phyloP scores from a whole-genome alignment of 2,113 vertebrate genomes.

The Myocastor coypus region DNA sequence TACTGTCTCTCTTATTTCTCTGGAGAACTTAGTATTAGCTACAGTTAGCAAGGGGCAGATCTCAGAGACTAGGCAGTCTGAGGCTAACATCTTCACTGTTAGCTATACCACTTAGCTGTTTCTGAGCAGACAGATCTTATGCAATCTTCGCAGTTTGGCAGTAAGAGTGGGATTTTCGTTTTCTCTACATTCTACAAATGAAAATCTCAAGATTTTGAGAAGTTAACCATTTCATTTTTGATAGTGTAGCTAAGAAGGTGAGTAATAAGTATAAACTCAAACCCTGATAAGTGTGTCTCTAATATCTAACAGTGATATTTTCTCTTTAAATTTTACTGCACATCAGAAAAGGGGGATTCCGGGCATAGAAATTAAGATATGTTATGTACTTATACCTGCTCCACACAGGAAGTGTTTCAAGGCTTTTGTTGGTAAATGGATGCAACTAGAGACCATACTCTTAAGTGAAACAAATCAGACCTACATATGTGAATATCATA shows the following conservation, averaged over 20 bases:
- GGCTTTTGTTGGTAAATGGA: too few relatives aligned
- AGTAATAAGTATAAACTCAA: neutral
- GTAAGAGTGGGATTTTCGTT: neutral
- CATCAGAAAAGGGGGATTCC: neutral
- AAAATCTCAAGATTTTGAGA: neutral
- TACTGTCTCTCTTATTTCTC: neutral
- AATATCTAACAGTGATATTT: neutral
- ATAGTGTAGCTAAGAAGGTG: neutral
- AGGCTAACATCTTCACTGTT: neutral
- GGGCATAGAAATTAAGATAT: neutral
- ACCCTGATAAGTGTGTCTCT: neutral
- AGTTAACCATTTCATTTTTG: neutral
- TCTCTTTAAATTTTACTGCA: neutral
- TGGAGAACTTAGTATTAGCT: neutral
- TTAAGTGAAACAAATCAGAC: too few relatives aligned
- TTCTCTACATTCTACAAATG: neutral
- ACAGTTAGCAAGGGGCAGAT: neutral
- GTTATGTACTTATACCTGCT: neutral
- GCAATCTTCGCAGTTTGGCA: neutral
- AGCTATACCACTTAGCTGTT: neutral
- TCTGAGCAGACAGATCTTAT: neutral
- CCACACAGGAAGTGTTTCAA: neutral
- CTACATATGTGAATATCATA: too few relatives aligned
- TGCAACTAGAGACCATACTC: too few relatives aligned
- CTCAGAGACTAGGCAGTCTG: neutral